phyloP scores from a whole-genome alignment of 2,113 vertebrate genomes.

The Cranoglanis bouderius region DNA sequence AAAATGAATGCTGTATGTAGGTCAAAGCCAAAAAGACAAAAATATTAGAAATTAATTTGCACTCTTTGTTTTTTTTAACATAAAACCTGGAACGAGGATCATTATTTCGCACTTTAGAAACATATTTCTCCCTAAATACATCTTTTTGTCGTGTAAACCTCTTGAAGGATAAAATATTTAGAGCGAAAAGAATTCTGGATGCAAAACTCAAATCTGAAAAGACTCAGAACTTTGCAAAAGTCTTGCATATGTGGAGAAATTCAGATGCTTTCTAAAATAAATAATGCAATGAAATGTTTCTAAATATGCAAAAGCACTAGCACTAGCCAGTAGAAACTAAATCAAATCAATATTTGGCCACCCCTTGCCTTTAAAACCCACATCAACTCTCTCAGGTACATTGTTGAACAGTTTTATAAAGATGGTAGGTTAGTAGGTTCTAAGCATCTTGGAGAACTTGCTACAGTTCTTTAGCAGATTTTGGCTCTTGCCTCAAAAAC shows the following conservation, averaged over 20 bases:
- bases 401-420: neutral
- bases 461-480: neutral
- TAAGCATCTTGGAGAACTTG: neutral
- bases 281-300: neutral
- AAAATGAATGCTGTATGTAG: neutral
- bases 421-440: neutral
- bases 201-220: too few relatives aligned
- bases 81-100: neutral
- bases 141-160: neutral
- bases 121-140: too few relatives aligned
- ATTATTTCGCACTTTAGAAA: neutral
- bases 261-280: neutral
- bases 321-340: neutral
- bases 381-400: neutral
- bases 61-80: too few relatives aligned
- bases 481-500: neutral
- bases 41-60: neutral
- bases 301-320: neutral
- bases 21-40: neutral
- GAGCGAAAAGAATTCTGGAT: neutral
- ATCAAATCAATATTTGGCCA: neutral
- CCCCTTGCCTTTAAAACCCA: conserved; percentile 1
- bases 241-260: neutral
- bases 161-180: neutral
- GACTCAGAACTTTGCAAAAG: neutral